These are phyloP conservation scores for Alcis repandata DNA, from an alignment of 2,888 invertebrate species.

Conservation along the genomic window DNA sequence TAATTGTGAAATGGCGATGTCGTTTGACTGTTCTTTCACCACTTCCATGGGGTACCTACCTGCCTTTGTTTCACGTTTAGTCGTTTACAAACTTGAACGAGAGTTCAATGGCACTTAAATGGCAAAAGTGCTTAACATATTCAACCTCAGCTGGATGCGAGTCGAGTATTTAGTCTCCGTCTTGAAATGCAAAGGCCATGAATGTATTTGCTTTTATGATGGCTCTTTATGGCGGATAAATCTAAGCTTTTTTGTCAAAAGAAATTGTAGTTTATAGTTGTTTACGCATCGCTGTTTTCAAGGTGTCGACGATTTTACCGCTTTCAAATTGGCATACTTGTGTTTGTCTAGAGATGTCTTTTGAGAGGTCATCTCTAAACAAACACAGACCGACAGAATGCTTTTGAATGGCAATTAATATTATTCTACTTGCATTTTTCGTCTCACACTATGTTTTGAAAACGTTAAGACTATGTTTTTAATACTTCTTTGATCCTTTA, in stretches of 20 bases:
- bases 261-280: background rate
- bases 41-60: constrained; percentile 47
- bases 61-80: constrained; percentile 33
- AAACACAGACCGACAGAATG: too few species aligned
- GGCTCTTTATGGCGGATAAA: background rate
- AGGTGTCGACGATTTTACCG: background rate
- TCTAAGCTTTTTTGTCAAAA: background rate
- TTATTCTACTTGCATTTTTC: too few species aligned
- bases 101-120: constrained; percentile 35
- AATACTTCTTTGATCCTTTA: too few species aligned
- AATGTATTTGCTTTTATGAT: constrained; percentile 9
- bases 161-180: constrained; percentile 8
- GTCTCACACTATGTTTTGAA: too few species aligned
- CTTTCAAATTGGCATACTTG: background rate
- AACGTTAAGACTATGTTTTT: too few species aligned
- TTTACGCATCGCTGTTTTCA: background rate
- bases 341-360: too few species aligned
- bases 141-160: constrained; percentile 1
- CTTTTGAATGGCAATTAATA: too few species aligned
- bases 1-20: constrained; percentile 73
- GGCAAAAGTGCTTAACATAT: constrained; percentile 31
- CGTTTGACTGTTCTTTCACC: constrained; percentile 51
- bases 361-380: too few species aligned
- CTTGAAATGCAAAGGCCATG: constrained; percentile 16
- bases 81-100: constrained; percentile 39